Conservation (phyloP, 1,140 invertebrate species). For the Plutomurus gul region DNA sequence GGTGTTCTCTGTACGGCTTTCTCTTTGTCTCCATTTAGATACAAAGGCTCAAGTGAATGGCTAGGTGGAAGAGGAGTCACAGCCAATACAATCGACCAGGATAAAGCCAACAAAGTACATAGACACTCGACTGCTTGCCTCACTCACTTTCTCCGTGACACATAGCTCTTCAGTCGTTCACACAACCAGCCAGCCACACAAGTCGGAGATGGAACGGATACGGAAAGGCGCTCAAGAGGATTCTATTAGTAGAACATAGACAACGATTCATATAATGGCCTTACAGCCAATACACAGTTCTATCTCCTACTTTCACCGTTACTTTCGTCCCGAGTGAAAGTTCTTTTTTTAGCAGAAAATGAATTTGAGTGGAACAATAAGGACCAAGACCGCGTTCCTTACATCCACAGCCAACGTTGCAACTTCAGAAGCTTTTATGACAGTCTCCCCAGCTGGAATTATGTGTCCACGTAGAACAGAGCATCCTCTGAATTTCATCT, state of each 20-base stretch:
- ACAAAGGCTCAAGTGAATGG: neutral
- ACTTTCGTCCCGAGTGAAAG: no score
- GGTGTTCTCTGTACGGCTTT: neutral
- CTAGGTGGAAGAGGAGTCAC: no score
- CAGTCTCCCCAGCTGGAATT: neutral
- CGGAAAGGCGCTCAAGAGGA: neutral
- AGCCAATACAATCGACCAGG: neutral
- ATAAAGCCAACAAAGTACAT: neutral
- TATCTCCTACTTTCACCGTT: no score
- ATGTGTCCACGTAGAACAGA: constrained; percentile 22
- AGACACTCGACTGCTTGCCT: neutral
- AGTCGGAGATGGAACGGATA: constrained; percentile 12
- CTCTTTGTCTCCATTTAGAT: neutral
- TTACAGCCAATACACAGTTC: no score
- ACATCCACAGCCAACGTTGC: neutral
- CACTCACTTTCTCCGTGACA: neutral
- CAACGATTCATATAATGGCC: no score
- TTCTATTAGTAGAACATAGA: neutral
- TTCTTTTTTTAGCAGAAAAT: neutral
- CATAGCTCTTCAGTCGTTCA: neutral
- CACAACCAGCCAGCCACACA: neutral
- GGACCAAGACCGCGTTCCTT: neutral
- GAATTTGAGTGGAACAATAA: neutral
- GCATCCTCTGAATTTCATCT: constrained; percentile 35
- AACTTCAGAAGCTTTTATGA: neutral